Conservation (phyloP, 2,888 invertebrate species). For the Tiphia femorata region DNA sequence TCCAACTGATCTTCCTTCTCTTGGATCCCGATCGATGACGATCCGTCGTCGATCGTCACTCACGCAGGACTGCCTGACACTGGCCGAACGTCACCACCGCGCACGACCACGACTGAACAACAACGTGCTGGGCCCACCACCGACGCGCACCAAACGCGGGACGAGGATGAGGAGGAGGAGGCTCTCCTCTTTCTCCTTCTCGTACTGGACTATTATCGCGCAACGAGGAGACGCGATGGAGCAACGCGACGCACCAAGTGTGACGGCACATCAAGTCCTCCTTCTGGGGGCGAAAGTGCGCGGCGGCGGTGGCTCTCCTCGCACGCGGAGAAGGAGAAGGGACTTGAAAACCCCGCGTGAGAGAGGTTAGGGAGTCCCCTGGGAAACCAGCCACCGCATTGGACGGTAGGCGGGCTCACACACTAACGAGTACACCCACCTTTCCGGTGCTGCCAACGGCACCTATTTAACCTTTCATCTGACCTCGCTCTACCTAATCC, state of each 20-base stretch:
- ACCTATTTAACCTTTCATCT: slow-evolving; percentile 48
- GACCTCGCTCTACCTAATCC: slow-evolving; percentile 25
- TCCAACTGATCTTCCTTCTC: too few relatives aligned
- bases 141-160: slow-evolving; percentile 42
- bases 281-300: too few relatives aligned
- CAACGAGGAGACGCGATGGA: slow-evolving; percentile 38
- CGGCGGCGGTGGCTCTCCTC: background rate
- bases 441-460: slow-evolving; percentile 44
- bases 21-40: background rate
- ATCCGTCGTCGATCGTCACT: background rate
- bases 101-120: slow-evolving; percentile 7
- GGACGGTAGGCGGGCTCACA: slow-evolving; percentile 66
- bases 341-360: slow-evolving; percentile 53
- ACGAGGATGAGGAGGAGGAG: too few relatives aligned
- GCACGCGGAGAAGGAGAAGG: slow-evolving; percentile 49
- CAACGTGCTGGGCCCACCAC: background rate
- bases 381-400: slow-evolving; percentile 66
- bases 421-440: slow-evolving; percentile 60
- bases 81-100: background rate
- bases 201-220: slow-evolving; percentile 60
- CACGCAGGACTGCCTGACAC: background rate
- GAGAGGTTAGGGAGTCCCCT: slow-evolving; percentile 63
- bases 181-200: too few relatives aligned
- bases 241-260: slow-evolving; percentile 40
- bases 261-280: too few relatives aligned